phyloP scores from a whole-genome alignment of 2,797 vertebrate genomes.

The Babyrousa celebensis region DNA sequence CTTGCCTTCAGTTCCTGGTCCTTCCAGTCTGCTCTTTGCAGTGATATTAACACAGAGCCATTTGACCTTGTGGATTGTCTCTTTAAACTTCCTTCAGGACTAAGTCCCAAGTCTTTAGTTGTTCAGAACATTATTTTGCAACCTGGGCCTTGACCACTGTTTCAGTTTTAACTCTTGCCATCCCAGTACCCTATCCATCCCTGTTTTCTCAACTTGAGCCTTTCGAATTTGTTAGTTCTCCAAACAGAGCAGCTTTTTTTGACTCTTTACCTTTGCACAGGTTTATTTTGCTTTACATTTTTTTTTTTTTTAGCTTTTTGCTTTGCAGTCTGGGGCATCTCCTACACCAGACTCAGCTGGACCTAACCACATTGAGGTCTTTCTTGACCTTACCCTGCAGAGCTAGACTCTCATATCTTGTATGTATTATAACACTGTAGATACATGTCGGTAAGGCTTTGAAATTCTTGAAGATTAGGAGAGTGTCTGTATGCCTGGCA shows the following conservation, averaged over 20 bases:
- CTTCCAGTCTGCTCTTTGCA: background rate
- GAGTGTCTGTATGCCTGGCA: background rate
- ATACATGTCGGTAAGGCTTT: background rate
- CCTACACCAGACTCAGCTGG: background rate
- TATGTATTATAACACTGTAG: background rate
- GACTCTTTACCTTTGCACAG: background rate
- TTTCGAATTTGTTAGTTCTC: background rate
- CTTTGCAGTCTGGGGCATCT: background rate
- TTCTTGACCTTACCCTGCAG: background rate
- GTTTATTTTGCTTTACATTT: background rate
- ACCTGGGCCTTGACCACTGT: background rate
- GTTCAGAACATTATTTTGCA: background rate
- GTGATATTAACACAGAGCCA: background rate
- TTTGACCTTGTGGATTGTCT: conserved; percentile 57
- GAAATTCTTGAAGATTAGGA: background rate
- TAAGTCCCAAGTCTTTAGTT: conserved; percentile 42
- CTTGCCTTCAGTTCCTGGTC: background rate
- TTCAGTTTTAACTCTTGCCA: conserved; percentile 2
- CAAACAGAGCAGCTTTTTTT: background rate
- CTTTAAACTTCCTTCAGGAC: conserved; percentile 10
- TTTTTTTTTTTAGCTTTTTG: background rate
- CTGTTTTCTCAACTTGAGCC: background rate
- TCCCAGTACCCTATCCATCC: background rate
- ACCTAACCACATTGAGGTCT: background rate
- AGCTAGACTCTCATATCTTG: background rate